Conservation (phyloP, 2,888 invertebrate genomes). For the Ormyrus pomaceus region DNA sequence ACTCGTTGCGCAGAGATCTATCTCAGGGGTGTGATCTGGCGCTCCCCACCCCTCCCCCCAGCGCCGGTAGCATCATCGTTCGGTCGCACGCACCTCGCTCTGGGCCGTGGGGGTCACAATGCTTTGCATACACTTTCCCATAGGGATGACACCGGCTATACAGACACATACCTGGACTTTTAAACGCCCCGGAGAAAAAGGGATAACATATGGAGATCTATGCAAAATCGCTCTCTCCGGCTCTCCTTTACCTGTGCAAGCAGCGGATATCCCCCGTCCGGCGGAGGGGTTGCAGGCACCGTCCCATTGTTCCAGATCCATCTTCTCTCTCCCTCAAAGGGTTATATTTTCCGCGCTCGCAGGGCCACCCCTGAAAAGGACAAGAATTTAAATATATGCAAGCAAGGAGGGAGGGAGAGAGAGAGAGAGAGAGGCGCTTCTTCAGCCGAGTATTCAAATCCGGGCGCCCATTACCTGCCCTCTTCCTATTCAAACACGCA, state of each 20-base stretch:
- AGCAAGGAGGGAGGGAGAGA: constrained; percentile 60
- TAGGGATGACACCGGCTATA: constrained; percentile 74
- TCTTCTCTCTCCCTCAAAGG: constrained; percentile 60
- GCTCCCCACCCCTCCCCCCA: constrained; percentile 54
- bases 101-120: constrained; percentile 72
- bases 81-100: constrained; percentile 14
- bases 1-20: constrained; percentile 62
- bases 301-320: constrained; percentile 72
- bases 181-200: constrained; percentile 67
- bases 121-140: constrained; percentile 76
- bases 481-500: constrained; percentile 74
- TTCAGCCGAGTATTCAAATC: constrained; percentile 73
- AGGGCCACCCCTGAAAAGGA: constrained; percentile 67
- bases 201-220: constrained; percentile 75
- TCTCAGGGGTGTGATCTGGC: constrained; percentile 73
- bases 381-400: constrained; percentile 73
- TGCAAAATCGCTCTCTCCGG: constrained; percentile 70
- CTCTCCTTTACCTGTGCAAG: constrained; percentile 66
- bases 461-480: constrained; percentile 71
- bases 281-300: constrained; percentile 57
- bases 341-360: constrained; percentile 57
- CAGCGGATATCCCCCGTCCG: constrained; percentile 67
- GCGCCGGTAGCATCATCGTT: constrained; percentile 47
- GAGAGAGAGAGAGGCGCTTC: constrained; percentile 43
- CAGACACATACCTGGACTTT: constrained; percentile 72